Evolutionary conservation across 1,140 invertebrate species (phyloP).

Genomic region (Dolichoris vasculosae): DNA sequence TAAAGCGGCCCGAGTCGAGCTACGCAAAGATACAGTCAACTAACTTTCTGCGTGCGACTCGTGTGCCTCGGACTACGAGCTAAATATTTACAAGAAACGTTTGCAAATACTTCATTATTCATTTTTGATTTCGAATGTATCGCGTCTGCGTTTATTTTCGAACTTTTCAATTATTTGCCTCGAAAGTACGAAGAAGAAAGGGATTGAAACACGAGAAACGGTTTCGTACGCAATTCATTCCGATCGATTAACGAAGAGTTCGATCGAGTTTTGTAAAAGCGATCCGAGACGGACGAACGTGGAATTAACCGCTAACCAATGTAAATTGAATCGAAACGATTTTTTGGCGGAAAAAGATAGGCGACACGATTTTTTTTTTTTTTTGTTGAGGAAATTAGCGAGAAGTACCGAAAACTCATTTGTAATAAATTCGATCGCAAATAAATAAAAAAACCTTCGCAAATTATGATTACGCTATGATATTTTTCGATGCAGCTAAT

Average conservation of each 20-base stretch:
- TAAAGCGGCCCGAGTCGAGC: slow-evolving; percentile 54
- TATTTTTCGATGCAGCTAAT: neutral
- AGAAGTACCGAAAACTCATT: too few species aligned
- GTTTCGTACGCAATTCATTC: neutral
- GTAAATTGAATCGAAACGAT: neutral
- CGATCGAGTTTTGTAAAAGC: slow-evolving; percentile 3
- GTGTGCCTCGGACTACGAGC: slow-evolving; percentile 3
- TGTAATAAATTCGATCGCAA: too few species aligned
- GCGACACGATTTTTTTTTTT: too few species aligned
- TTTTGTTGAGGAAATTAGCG: too few species aligned
- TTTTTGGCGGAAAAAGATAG: neutral
- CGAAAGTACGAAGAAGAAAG: neutral
- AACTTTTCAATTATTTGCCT: neutral
- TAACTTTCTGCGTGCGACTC: slow-evolving; percentile 45
- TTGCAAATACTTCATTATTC: slow-evolving; percentile 32
- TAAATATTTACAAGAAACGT: slow-evolving; percentile 44
- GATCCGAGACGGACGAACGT: neutral
- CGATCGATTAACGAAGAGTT: slow-evolving; percentile 35
- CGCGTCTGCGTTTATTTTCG: slow-evolving; percentile 10
- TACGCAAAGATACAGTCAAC: slow-evolving; percentile 23
- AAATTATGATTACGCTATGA: neutral
- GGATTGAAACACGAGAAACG: neutral
- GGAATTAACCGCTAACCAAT: neutral
- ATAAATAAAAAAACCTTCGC: too few species aligned
- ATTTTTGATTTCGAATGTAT: neutral